Evolutionary conservation across 2,888 invertebrate species (phyloP).

Genomic region (Cephus spinipes): DNA sequence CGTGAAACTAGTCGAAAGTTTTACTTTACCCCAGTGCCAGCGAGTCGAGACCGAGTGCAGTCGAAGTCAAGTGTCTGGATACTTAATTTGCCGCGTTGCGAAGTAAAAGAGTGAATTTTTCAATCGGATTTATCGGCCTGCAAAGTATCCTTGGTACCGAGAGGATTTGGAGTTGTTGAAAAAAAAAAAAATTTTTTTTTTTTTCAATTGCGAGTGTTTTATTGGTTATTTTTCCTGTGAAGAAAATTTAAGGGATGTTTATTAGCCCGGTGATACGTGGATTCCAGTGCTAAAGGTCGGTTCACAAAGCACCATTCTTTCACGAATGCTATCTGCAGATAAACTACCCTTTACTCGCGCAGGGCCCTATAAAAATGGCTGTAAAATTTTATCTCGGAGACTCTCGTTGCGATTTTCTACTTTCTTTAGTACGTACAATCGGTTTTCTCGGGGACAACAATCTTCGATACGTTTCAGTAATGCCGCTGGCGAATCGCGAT

Average conservation of each 20-base stretch:
- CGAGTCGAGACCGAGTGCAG: slow-evolving; percentile 6
- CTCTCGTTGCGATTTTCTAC: background rate
- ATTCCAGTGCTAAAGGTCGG: background rate
- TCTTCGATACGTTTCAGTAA: background rate
- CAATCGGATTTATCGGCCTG: background rate
- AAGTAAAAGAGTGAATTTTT: background rate
- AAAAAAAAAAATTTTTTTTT: background rate
- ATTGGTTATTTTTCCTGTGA: background rate
- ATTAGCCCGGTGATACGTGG: background rate
- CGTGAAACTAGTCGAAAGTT: slow-evolving; percentile 45
- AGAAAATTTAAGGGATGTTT: background rate
- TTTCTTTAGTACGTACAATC: background rate
- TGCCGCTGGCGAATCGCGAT: background rate
- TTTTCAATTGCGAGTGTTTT: background rate
- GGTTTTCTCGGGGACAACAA: background rate
- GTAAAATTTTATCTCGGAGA: background rate
- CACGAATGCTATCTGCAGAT: background rate
- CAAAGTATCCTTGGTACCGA: background rate
- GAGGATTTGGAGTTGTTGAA: background rate
- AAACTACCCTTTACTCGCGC: background rate
- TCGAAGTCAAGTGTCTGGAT: background rate
- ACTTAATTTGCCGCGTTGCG: background rate
- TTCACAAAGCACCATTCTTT: background rate
- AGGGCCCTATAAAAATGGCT: background rate
- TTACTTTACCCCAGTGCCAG: slow-evolving; percentile 15